Conservation (phyloP, 1,140 invertebrate species). For the Drosophila subpulchrella region DNA sequence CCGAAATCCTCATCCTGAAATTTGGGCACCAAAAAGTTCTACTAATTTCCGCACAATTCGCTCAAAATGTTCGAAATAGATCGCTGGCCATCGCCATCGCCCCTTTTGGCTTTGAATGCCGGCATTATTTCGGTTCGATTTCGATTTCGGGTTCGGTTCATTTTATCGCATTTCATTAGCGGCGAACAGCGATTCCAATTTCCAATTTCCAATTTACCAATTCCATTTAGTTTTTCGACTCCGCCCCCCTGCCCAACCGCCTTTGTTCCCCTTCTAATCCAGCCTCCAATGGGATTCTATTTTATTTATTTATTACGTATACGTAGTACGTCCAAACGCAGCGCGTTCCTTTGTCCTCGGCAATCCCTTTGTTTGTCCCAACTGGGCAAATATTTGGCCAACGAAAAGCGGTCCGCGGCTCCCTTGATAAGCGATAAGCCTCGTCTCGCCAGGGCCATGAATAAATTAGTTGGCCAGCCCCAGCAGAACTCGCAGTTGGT, state of each 20-base stretch:
- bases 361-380: constrained; percentile 33
- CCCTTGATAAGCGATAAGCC: constrained; percentile 46
- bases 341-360: constrained; percentile 28
- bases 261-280: background rate
- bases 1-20: background rate
- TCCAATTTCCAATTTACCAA: constrained; percentile 27
- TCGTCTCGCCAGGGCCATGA: constrained; percentile 43
- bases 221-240: constrained; percentile 15
- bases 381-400: constrained; percentile 61
- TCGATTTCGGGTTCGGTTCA: constrained; percentile 41
- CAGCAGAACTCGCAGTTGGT: background rate
- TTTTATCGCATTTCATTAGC: constrained; percentile 80
- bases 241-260: background rate
- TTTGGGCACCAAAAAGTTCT: constrained; percentile 35
- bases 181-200: constrained; percentile 16
- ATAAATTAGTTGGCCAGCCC: constrained; percentile 33
- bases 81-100: constrained; percentile 7
- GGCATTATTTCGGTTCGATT: constrained; percentile 54
- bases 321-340: constrained; percentile 20
- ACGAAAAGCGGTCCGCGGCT: background rate
- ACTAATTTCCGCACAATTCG: constrained; percentile 70
- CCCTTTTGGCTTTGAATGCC: constrained; percentile 5
- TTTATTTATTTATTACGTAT: constrained; percentile 70
- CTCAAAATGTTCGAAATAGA: constrained; percentile 53
- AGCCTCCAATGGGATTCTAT: constrained; percentile 52